Percentiles rank a stretch among this genome's conserved stretches.
Conservation (phyloP, 2,113 vertebrate species). For the Dicrurus megarhynchus region DNA sequence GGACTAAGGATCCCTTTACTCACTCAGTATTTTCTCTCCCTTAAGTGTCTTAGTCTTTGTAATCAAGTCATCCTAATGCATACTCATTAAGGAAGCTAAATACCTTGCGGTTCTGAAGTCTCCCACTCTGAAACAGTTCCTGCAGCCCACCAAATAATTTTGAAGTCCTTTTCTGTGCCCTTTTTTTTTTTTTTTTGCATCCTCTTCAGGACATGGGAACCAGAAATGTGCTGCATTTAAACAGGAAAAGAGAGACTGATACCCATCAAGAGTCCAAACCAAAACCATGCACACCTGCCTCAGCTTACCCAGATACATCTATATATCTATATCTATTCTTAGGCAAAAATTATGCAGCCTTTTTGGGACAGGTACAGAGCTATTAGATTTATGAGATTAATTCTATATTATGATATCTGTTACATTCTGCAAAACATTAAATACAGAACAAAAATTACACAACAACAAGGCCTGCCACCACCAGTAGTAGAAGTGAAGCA, state of each 20-base stretch:
- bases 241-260: neutral
- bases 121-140: neutral
- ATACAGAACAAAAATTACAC: neutral
- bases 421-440: neutral
- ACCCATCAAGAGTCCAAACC: accelerated
- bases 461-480: neutral
- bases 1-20: neutral
- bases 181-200: neutral
- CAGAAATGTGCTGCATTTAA: neutral
- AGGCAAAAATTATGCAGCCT: neutral
- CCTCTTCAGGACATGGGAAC: neutral
- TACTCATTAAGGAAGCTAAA: neutral
- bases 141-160: neutral
- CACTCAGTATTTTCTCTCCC: neutral
- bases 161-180: neutral
- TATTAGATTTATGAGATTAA: neutral
- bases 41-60: neutral
- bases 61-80: neutral
- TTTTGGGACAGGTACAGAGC: neutral
- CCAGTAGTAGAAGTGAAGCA: neutral
- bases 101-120: neutral
- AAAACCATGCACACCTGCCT: neutral
- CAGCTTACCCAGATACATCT: neutral
- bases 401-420: neutral
- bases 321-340: neutral